These are phyloP conservation scores for Lepidothrix coronata DNA, from an alignment of 2,113 vertebrate species.

Conservation along the genomic window DNA sequence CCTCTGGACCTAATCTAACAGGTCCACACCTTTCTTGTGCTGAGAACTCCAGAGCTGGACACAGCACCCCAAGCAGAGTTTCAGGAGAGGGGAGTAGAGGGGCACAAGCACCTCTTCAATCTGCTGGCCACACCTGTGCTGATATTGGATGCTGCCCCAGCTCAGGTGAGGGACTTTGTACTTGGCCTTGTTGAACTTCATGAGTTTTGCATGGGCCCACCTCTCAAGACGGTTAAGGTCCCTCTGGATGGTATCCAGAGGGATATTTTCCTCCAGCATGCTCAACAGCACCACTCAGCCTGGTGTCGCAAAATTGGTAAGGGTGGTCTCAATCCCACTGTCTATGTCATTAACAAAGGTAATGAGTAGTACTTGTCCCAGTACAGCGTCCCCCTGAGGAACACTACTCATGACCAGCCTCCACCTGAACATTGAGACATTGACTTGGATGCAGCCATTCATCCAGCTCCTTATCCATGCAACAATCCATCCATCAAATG, in stretches of 20 bases:
- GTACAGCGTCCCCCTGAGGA: rapidly evolving
- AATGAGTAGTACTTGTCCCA: too few species aligned
- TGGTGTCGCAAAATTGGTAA: neutral
- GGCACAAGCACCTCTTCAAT: neutral
- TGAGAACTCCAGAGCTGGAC: neutral
- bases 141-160: rapidly evolving
- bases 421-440: neutral
- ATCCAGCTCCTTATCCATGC: neutral
- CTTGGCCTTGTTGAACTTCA: neutral
- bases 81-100: neutral
- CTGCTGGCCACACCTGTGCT: rapidly evolving
- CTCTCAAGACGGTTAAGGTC: neutral
- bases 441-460: neutral
- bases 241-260: neutral
- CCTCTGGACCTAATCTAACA: neutral
- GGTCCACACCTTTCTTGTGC: neutral
- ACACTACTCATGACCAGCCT: neutral
- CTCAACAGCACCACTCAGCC: neutral
- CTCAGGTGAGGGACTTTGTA: rapidly evolving
- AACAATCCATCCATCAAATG: neutral
- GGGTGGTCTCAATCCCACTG: rapidly evolving
- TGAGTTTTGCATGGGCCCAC: rapidly evolving
- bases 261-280: neutral
- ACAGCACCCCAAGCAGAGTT: too few species aligned
- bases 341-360: neutral